A percentile compares a stretch with the other conserved stretches of the same genome.
phyloP scores from a whole-genome alignment of 2,888 invertebrate genomes.

The Drosophila prostipennis region DNA sequence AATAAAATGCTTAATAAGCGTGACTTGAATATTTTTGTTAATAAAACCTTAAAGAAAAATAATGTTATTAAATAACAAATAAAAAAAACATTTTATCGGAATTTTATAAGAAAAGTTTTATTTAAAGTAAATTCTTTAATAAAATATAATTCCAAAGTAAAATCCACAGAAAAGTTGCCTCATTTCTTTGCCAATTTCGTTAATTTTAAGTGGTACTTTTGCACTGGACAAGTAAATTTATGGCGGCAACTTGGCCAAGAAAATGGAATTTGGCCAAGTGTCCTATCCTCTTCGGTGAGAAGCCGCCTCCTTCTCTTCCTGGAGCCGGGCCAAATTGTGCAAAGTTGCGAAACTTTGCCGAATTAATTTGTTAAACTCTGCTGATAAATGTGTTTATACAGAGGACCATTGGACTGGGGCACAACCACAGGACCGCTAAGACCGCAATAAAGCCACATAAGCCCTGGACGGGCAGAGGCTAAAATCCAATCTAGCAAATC shows the following conservation, averaged over 20 bases:
- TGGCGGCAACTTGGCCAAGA: constrained; percentile 52
- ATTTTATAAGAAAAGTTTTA: background rate
- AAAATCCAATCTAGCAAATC: constrained; percentile 79
- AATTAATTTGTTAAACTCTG: constrained; percentile 74
- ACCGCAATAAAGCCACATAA: constrained; percentile 78
- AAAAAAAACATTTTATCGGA: too few relatives aligned
- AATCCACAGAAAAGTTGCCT: background rate
- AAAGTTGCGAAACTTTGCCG: constrained; percentile 64
- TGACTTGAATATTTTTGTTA: too few relatives aligned
- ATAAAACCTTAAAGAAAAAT: too few relatives aligned
- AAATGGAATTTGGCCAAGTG: constrained; percentile 48
- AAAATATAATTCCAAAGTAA: background rate
- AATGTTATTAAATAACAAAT: too few relatives aligned
- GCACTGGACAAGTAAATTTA: constrained; percentile 39
- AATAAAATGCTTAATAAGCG: too few relatives aligned
- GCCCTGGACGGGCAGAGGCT: constrained; percentile 53
- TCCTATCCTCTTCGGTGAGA: constrained; percentile 23
- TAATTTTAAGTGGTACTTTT: constrained; percentile 15
- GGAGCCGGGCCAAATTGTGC: constrained; percentile 61
- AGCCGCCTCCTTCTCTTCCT: constrained; percentile 2
- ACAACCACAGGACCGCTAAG: constrained; percentile 59
- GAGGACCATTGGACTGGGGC: constrained; percentile 3
- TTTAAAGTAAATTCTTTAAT: background rate
- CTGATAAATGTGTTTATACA: constrained; percentile 39
- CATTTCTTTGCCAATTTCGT: constrained; percentile 10